Conservation (phyloP, 2,888 invertebrate species). For the Agrochola macilenta region DNA sequence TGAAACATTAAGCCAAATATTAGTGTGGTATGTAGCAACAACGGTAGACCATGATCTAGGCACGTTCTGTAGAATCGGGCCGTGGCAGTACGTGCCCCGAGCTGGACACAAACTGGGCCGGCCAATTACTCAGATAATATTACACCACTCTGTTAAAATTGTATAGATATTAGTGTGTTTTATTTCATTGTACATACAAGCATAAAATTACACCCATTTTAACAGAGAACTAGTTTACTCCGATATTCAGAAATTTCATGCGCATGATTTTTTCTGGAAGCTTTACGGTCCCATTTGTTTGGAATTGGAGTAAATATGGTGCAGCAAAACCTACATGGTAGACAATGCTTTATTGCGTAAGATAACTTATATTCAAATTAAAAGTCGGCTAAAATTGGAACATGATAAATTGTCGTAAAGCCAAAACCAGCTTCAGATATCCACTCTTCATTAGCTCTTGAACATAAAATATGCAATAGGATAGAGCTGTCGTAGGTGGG, state of each 20-base stretch:
- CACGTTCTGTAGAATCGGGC: constrained; percentile 79
- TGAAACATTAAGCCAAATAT: constrained; percentile 52
- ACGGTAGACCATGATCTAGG: constrained; percentile 72
- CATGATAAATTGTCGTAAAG: constrained; percentile 2
- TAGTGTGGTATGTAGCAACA: constrained; percentile 56
- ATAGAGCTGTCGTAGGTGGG: constrained; percentile 47
- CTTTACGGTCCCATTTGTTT: background rate
- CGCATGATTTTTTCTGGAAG: too few species aligned
- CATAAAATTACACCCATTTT: background rate
- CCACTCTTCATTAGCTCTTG: constrained; percentile 13
- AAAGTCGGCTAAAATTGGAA: background rate
- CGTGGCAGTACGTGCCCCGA: constrained; percentile 79
- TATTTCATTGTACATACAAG: constrained; percentile 28
- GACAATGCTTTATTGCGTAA: background rate
- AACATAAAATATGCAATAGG: constrained; percentile 40
- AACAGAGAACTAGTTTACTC: background rate
- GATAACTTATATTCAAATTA: background rate
- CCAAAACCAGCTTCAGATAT: constrained; percentile 10
- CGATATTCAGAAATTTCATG: background rate
- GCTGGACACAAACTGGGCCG: constrained; percentile 77
- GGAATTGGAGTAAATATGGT: background rate
- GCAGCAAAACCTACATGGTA: background rate
- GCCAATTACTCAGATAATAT: constrained; percentile 75
- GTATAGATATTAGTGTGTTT: constrained; percentile 37
- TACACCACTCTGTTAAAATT: constrained; percentile 48